These are phyloP conservation scores for Coboldia fuscipes DNA, from an alignment of 1,140 invertebrate genomes.

Conservation along the genomic window DNA sequence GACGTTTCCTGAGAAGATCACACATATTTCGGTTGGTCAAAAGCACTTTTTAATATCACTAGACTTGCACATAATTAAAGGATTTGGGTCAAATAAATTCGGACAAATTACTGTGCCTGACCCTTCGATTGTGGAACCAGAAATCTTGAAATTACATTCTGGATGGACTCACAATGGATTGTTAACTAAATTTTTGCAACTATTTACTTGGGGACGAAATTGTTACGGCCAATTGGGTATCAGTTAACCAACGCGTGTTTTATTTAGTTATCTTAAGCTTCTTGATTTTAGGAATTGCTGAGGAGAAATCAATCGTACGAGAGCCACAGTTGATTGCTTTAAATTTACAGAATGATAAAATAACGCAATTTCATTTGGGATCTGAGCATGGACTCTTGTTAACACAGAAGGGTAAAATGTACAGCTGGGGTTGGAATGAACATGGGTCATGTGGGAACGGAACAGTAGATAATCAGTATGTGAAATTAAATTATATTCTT, in stretches of 20 bases:
- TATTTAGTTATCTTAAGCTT: too few relatives aligned
- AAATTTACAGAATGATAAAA: too few relatives aligned
- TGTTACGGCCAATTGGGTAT: slow-evolving; percentile 51
- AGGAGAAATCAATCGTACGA: too few relatives aligned
- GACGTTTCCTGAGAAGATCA: slow-evolving; percentile 6
- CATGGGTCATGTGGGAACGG: slow-evolving; percentile 69
- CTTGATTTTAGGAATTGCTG: too few relatives aligned
- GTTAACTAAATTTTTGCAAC: slow-evolving; percentile 29
- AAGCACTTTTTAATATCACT: slow-evolving; percentile 48
- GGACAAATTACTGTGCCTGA: slow-evolving; percentile 28
- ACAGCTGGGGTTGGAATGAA: slow-evolving; percentile 83
- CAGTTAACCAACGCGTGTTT: slow-evolving; percentile 6
- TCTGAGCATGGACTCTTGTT: slow-evolving; percentile 55
- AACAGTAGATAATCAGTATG: slow-evolving; percentile 31
- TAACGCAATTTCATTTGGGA: slow-evolving; percentile 35
- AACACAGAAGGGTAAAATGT: slow-evolving; percentile 32
- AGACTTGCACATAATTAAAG: slow-evolving; percentile 24
- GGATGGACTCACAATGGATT: slow-evolving; percentile 56
- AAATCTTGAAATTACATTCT: slow-evolving; percentile 27
- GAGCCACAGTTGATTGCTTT: too few relatives aligned
- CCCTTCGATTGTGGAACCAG: slow-evolving; percentile 4
- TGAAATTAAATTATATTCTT: too few relatives aligned
- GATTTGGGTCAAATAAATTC: slow-evolving; percentile 55
- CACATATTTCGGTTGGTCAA: slow-evolving; percentile 35
- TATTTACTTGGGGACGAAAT: slow-evolving; percentile 59